Evolutionary conservation across 1,140 invertebrate species (phyloP), one percentile per base, ranked within the genome.

Genomic region (Cydia strobilella): DNA sequence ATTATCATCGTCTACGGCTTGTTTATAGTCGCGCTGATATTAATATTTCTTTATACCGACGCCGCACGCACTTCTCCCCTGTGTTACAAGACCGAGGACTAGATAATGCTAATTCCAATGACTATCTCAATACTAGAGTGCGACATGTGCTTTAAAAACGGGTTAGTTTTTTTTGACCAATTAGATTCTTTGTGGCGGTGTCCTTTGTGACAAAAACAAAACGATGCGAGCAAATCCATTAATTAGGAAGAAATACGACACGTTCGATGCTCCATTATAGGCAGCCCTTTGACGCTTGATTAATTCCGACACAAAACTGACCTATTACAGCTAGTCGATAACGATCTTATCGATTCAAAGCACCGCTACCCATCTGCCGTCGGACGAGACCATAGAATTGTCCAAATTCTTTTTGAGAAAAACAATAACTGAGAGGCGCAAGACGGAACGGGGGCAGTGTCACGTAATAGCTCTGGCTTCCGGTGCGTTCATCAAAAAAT

Each of bases 401-500:
- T 82, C 74, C 25, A 80, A 84, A 90, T 90, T 76, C 82, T 84
- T 78, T 74, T 74, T 73, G 84, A 84, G 86, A 87, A 90, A 90
- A 92, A 92, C 90, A 92, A 89, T 88, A 82, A 86, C 83, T 76
- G 83, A 86, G 84, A 81, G 81, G 79, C 80, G 81, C 80, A 85
- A 84, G 82, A 83, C 82, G 85, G 83, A 87, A 89, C 85, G 86
- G 84, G 84, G 87, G 78, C 86, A 85, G 81, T 84, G 85, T 88
- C 86, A 90, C 90, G 89, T 90, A 90, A 90, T 92, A 90, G 86
- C 80, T 81, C 59, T 73, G 82, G 85, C 87, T 92, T 90, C 90
- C 89, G 90, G 87, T 90, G 82, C 85, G 85, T 90, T 86, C 85
- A 87, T 90, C 87, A 90, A 90, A 92, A 92, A 92, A 89, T 87